These are phyloP conservation scores for Tichodroma muraria DNA, from an alignment of 2,113 vertebrate genomes.

Conservation along the genomic window DNA sequence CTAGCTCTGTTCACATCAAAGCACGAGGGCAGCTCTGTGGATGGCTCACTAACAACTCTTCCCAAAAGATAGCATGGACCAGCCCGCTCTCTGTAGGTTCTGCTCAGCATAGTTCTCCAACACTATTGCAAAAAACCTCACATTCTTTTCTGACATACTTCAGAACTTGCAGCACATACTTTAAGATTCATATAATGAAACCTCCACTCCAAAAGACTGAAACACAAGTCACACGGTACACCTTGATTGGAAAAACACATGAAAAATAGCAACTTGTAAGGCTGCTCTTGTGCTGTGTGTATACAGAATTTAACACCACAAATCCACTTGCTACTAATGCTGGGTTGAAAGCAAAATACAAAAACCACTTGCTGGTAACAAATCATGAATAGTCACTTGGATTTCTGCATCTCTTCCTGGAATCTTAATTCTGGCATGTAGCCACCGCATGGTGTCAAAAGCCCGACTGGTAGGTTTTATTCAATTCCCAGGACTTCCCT, in stretches of 20 bases:
- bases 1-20: not conserved
- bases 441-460: not conserved
- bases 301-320: not conserved
- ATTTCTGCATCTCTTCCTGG: not conserved
- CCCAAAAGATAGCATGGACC: fast-evolving
- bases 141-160: not conserved
- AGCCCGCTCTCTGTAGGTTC: not conserved
- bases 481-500: fast-evolving
- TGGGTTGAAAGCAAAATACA: not conserved
- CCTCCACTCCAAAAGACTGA: not conserved
- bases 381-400: not conserved
- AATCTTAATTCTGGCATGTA: not conserved
- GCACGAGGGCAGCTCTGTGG: not conserved
- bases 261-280: not conserved
- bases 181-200: not conserved
- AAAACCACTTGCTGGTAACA: not conserved
- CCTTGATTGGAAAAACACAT: not conserved
- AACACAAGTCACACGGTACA: not conserved
- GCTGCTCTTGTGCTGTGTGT: no score
- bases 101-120: not conserved
- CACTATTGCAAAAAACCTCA: not conserved
- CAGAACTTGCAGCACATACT: not conserved
- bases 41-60: not conserved
- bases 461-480: not conserved
- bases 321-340: not conserved